Conservation (phyloP, 92 coral and sea anemone genomes). For the Palythoa grandiflora region DNA sequence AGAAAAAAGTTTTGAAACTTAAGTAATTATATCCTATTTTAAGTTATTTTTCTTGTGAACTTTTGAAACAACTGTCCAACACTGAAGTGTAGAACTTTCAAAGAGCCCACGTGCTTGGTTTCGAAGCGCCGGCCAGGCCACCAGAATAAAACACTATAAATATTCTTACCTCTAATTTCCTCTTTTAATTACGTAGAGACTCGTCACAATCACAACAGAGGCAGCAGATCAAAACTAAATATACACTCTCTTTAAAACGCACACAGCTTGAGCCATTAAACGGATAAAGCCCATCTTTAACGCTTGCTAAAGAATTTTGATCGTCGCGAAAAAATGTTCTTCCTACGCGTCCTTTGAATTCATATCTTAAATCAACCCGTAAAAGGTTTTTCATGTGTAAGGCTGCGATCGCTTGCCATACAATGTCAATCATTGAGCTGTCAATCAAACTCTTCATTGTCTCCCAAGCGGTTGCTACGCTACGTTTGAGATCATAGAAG, state of each 20-base stretch:
- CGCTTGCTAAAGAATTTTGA: conserved; percentile 1
- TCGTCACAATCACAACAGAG: conserved; percentile 32
- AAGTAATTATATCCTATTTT: background rate
- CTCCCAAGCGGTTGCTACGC: background rate
- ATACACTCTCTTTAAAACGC: background rate
- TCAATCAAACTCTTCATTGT: conserved; percentile 23
- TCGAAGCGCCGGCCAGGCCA: conserved; percentile 18
- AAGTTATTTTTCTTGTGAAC: background rate
- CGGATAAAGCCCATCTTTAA: background rate
- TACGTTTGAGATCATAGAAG: background rate
- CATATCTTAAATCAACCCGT: conserved; percentile 15
- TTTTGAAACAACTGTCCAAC: background rate
- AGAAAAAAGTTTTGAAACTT: background rate
- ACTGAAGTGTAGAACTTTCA: background rate
- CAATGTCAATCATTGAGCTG: conserved; percentile 29
- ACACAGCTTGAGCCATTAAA: background rate
- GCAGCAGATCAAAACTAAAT: background rate
- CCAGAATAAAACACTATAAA: conserved; percentile 40
- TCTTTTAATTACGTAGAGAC: conserved; percentile 39
- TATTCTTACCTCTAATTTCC: conserved; percentile 51
- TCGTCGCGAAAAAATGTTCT: background rate
- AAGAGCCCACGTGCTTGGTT: conserved; percentile 43
- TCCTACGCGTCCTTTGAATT: conserved; percentile 23
- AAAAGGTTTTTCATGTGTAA: conserved; percentile 27
- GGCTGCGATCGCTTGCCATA: conserved; percentile 30